These are phyloP conservation scores for Dilophus febrilis DNA, from an alignment of 2,888 invertebrate genomes.

Conservation along the genomic window DNA sequence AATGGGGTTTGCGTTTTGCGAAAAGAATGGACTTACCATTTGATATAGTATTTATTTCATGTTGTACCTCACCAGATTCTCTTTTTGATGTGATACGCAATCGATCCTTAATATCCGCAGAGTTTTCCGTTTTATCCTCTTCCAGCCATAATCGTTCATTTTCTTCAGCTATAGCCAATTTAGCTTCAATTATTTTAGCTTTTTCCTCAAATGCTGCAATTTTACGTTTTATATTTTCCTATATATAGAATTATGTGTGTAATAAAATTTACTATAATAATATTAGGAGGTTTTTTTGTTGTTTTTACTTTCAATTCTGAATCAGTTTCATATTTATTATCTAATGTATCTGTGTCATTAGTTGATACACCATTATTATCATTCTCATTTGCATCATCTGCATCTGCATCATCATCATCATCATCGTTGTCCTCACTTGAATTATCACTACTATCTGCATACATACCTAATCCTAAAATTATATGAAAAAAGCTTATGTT, in stretches of 20 bases:
- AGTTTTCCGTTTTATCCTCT: constrained; percentile 14
- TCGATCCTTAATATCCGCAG: neutral
- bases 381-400: constrained; percentile 24
- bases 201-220: constrained; percentile 53
- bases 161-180: constrained; percentile 44
- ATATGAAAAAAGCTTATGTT: neutral
- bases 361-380: too few relatives aligned
- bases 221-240: constrained; percentile 46
- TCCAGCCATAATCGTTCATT: constrained; percentile 24
- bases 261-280: neutral
- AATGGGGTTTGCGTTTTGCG: too few relatives aligned
- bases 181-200: constrained; percentile 59
- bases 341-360: too few relatives aligned
- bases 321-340: too few relatives aligned
- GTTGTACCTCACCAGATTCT: constrained; percentile 22
- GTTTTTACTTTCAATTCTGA: constrained; percentile 49
- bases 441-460: constrained; percentile 50
- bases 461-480: constrained; percentile 64
- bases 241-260: neutral
- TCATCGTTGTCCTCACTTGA: constrained; percentile 28
- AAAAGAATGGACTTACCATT: constrained; percentile 22
- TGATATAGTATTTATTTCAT: constrained; percentile 20
- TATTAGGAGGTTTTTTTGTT: neutral
- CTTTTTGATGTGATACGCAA: constrained; percentile 8
- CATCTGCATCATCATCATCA: constrained; percentile 30